Conservation (phyloP, 2,888 invertebrate genomes). For the Andricus quercusramuli region DNA sequence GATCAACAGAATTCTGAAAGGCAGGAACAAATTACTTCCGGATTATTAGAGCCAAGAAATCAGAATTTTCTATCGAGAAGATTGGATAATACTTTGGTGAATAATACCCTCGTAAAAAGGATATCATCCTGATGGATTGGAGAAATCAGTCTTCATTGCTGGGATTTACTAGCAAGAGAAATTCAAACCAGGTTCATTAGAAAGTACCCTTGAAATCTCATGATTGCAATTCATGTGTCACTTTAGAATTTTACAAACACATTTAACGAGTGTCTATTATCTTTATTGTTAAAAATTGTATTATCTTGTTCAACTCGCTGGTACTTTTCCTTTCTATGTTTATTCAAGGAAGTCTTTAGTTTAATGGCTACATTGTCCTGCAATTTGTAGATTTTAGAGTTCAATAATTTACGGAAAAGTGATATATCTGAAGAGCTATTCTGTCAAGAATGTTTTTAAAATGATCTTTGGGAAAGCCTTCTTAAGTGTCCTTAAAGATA, state of each 20-base stretch:
- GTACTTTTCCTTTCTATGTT: neutral
- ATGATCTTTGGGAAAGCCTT: neutral
- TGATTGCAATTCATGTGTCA: neutral
- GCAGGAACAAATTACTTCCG: neutral
- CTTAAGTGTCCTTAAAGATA: neutral
- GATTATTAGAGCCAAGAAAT: neutral
- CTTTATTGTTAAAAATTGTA: neutral
- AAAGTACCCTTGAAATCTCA: slow-evolving; percentile 18
- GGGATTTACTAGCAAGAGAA: neutral
- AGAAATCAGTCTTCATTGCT: slow-evolving; percentile 6
- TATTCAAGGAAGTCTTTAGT: neutral
- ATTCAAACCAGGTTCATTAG: slow-evolving; percentile 23
- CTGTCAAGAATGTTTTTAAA: neutral
- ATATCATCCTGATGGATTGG: slow-evolving; percentile 8
- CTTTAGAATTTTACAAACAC: neutral
- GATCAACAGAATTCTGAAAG: neutral
- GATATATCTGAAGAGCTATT: neutral
- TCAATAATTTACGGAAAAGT: neutral
- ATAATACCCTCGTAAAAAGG: neutral
- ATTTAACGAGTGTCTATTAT: neutral
- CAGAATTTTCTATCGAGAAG: neutral
- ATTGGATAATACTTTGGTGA: neutral
- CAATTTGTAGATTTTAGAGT: neutral
- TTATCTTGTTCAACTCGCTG: neutral
- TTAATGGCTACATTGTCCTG: neutral